Evolutionary conservation across 2,888 invertebrate genomes (phyloP), one percentile per base, ranked within the genome.

Genomic region (Clostera curtula): DNA sequence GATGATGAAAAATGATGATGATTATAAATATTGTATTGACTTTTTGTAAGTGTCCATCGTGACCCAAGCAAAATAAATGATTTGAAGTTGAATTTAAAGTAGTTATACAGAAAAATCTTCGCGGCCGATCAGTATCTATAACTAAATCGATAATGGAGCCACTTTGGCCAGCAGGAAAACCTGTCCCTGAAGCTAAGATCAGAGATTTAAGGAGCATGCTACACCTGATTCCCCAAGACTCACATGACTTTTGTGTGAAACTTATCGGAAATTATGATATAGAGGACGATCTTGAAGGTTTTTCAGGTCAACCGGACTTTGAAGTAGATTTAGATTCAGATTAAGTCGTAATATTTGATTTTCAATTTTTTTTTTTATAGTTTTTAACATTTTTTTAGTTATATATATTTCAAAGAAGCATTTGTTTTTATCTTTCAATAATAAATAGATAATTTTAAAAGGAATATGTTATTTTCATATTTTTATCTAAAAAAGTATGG

Each of bases 111-210:
- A n/a, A n/a, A n/a, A n/a, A n/a, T n/a, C n/a, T n/a, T n/a, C n/a
- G n/a, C n/a, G n/a, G n/a, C n/a, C n/a, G n/a, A n/a, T n/a, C n/a
- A n/a, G n/a, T n/a, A n/a, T n/a, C n/a, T n/a, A 18, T n/a, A 28
- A 25, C 14, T 5, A 29, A 32, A 28, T 9, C 15, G 7, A 27
- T 28, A 6, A 32, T 39, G 17, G 21, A 19, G 8, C 14, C 14
- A 23, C 35, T 36, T 23, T 36, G 39, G 40, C 34, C 34, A 18
- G 22, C 22, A 10, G 39, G 39, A 12, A 40, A 40, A 34, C 24
- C 30, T 9, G 25, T 34, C 22, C 20, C 29, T 19, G 34, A 36
- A 7, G 31, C 40, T 19, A 40, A 36, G 15, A 20, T 32, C 22
- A 18, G 9, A 5, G 30, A 36, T 27, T 24, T 36, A 27, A 36